phyloP scores from a whole-genome alignment of 1,140 invertebrate genomes.

The Teleogryllus occipitalis region DNA sequence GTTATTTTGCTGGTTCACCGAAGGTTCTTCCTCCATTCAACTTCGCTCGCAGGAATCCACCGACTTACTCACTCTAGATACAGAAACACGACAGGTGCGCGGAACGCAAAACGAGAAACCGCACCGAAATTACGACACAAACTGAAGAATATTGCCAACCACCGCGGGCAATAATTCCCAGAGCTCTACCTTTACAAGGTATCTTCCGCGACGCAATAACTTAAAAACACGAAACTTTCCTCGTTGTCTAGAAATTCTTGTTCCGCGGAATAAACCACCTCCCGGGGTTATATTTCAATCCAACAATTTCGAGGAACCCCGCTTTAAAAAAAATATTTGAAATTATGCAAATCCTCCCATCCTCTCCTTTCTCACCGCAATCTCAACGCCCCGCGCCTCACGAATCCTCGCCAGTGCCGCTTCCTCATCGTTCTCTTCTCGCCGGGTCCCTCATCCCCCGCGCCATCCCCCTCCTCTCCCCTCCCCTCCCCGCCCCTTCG shows the following conservation, averaged over 20 bases:
- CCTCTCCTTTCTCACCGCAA: too few relatives aligned
- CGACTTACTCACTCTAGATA: neutral
- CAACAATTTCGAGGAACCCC: neutral
- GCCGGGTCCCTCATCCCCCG: too few relatives aligned
- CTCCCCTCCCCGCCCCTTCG: too few relatives aligned
- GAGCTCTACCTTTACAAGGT: neutral
- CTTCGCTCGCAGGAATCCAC: neutral
- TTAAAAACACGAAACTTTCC: conserved; percentile 2
- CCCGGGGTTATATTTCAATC: neutral
- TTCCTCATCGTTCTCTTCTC: neutral
- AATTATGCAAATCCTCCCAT: neutral
- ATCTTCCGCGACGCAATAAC: neutral
- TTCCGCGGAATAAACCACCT: neutral
- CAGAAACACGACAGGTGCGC: neutral
- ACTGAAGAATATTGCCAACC: neutral
- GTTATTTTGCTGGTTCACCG: too few relatives aligned
- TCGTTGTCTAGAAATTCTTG: neutral
- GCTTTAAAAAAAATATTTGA: neutral
- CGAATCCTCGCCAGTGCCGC: neutral
- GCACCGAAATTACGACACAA: neutral
- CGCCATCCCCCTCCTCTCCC: too few relatives aligned
- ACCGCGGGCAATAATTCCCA: neutral
- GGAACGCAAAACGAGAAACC: neutral
- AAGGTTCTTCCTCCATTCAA: too few relatives aligned
- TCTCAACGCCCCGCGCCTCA: neutral